These are phyloP conservation scores for Bos indicus DNA, from an alignment of 2,113 vertebrate species.

Conservation along the genomic window DNA sequence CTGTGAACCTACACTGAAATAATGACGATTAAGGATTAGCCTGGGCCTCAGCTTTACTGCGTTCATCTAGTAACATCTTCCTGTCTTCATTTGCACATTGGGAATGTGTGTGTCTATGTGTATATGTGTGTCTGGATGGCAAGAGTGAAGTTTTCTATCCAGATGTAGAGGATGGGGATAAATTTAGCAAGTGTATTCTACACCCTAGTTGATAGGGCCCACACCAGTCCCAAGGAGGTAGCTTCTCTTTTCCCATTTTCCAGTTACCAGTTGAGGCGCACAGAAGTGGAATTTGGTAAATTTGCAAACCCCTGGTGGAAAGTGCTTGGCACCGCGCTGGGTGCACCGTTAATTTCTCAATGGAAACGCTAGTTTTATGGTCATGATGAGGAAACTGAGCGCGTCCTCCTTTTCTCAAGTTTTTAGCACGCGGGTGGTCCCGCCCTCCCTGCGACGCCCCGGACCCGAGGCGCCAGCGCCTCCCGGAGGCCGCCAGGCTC, in stretches of 20 bases:
- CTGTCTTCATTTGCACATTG: background rate
- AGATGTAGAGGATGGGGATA: background rate
- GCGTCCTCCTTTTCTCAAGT: background rate
- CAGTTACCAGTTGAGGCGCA: background rate
- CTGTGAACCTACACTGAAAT: background rate
- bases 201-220: background rate
- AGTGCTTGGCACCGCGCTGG: background rate
- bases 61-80: background rate
- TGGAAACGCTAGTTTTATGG: background rate
- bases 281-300: background rate
- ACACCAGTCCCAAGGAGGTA: background rate
- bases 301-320: background rate
- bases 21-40: background rate
- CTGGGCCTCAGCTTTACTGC: background rate
- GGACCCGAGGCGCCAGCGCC: fast-evolving
- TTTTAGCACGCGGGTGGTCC: fast-evolving
- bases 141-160: background rate
- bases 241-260: background rate
- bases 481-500: fast-evolving
- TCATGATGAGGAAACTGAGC: background rate
- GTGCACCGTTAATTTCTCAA: background rate
- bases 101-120: background rate
- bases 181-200: background rate
- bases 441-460: background rate
- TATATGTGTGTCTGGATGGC: background rate